Evolutionary conservation across 92 coral and sea anemone species (phyloP).

Genomic region (Parazoanthus atlanticus): DNA sequence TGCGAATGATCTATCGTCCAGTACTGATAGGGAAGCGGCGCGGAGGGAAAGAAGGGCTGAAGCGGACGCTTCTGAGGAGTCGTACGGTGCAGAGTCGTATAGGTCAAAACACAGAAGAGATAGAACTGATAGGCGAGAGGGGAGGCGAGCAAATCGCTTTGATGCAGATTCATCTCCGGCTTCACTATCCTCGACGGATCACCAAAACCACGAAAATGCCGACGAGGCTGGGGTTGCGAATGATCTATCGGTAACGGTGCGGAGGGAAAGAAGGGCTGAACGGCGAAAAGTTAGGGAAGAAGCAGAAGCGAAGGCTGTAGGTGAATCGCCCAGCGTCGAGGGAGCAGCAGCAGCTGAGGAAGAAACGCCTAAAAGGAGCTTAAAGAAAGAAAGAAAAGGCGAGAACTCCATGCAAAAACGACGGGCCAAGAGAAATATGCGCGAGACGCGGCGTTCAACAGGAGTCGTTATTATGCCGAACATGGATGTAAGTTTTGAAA

Average conservation of each 20-base stretch:
- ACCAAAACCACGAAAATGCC: constrained; percentile 54
- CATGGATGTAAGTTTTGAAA: constrained; percentile 69
- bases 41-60: too few relatives aligned
- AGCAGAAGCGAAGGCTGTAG: constrained; percentile 71
- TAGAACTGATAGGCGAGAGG: constrained; percentile 73
- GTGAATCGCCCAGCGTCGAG: constrained; percentile 73
- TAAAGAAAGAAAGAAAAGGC: constrained; percentile 89
- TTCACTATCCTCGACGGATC: constrained; percentile 60
- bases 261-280: constrained; percentile 69
- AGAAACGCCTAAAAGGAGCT: constrained; percentile 78
- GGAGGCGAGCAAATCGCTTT: constrained; percentile 61
- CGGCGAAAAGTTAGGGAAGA: constrained; percentile 82
- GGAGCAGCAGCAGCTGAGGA: constrained; percentile 80
- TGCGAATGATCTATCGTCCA: constrained; percentile 71
- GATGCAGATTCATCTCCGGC: constrained; percentile 68
- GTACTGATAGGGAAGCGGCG: constrained; percentile 62
- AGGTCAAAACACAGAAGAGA: constrained; percentile 71
- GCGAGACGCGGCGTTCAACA: constrained; percentile 99
- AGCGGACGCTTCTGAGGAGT: constrained; percentile 70
- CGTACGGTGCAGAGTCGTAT: constrained; percentile 54
- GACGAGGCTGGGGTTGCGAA: constrained; percentile 73
- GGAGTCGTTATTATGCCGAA: constrained; percentile 99
- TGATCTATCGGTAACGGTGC: constrained; percentile 65
- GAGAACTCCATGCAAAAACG: constrained; percentile 87
- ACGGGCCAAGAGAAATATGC: constrained; percentile 85